Conservation (phyloP, 2,113 vertebrate genomes). For the Aythya baeri region DNA sequence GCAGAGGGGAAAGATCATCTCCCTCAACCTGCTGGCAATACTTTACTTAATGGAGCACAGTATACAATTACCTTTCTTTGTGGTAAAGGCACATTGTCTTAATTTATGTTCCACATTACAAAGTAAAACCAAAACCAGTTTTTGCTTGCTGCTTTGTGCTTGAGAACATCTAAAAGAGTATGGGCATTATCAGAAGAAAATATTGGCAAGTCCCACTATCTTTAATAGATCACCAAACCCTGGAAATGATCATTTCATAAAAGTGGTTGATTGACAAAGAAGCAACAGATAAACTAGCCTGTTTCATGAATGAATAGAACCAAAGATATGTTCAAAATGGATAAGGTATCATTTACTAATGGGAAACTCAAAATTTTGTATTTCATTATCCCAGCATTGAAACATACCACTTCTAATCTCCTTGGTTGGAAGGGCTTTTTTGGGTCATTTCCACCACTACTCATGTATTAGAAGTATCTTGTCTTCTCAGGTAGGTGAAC, state of each 20-base stretch:
- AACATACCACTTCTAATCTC: neutral
- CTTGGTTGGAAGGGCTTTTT: neutral
- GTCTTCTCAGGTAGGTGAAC: neutral
- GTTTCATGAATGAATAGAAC: neutral
- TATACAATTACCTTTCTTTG: neutral
- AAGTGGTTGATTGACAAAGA: neutral
- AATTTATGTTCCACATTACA: neutral
- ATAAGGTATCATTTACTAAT: neutral
- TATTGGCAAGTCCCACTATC: neutral
- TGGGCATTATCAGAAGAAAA: neutral
- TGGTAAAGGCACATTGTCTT: neutral
- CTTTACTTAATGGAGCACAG: neutral
- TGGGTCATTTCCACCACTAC: neutral
- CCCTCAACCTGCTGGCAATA: neutral
- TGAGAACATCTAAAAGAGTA: neutral
- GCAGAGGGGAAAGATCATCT: neutral
- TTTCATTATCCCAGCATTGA: neutral
- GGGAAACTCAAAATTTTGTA: neutral
- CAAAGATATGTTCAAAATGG: neutral
- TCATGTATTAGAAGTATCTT: neutral
- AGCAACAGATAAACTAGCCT: neutral
- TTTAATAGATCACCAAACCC: neutral
- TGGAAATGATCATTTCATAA: neutral
- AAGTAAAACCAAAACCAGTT: neutral
- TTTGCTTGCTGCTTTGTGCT: neutral